phyloP scores from a whole-genome alignment of 1,140 invertebrate species.

The Druon quercuslanigerum region DNA sequence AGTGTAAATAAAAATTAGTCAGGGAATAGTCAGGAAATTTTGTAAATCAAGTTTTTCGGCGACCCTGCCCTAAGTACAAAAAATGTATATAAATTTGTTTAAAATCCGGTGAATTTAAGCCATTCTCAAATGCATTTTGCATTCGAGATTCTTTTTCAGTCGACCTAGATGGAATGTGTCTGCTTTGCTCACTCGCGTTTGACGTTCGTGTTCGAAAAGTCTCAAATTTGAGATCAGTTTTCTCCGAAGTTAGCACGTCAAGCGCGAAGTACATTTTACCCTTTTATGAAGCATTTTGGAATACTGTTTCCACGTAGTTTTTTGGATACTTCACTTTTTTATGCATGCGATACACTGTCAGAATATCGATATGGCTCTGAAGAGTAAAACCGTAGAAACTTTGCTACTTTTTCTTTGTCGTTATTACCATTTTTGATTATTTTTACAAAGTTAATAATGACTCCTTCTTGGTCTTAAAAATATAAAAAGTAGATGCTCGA shows the following conservation, averaged over 20 bases:
- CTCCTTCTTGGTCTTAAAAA: too few relatives aligned
- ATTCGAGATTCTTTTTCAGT: neutral
- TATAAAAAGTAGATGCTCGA: too few relatives aligned
- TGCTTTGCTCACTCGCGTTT: neutral
- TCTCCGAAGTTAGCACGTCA: slow-evolving; percentile 7
- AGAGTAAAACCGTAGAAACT: neutral
- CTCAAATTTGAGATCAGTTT: neutral
- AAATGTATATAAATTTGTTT: too few relatives aligned
- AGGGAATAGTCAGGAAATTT: too few relatives aligned
- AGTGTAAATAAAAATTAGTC: too few relatives aligned
- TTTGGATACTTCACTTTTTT: neutral
- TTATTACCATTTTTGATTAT: neutral
- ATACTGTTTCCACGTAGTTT: slow-evolving; percentile 20
- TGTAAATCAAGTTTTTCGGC: too few relatives aligned
- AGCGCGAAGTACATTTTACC: neutral
- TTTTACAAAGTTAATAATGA: too few relatives aligned
- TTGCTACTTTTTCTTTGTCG: neutral
- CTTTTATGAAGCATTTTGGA: neutral
- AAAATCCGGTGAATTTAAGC: too few relatives aligned
- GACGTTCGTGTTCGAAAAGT: neutral
- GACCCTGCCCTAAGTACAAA: too few relatives aligned
- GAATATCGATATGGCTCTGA: slow-evolving; percentile 1
- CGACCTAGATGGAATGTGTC: slow-evolving; percentile 1
- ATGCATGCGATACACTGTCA: slow-evolving; percentile 11
- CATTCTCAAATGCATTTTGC: too few relatives aligned